Conservation (phyloP, 2,888 invertebrate species). For the Agriopis marginaria region DNA sequence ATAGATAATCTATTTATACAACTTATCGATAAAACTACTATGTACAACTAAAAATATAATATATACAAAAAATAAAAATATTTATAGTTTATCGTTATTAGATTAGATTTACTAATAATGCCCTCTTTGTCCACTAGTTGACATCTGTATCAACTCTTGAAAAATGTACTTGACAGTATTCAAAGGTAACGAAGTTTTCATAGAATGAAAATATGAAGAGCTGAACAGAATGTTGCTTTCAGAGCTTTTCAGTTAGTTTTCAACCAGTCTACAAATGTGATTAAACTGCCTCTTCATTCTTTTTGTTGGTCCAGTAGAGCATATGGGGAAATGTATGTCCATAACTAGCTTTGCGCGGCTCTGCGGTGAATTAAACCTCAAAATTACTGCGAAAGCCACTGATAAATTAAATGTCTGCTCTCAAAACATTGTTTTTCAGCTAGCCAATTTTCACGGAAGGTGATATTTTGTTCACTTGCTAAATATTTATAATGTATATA, state of each 20-base stretch:
- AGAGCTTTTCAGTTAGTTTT: slow-evolving; percentile 26
- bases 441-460: background rate
- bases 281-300: slow-evolving; percentile 22
- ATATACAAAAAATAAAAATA: too few relatives aligned
- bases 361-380: slow-evolving; percentile 2
- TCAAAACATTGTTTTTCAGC: background rate
- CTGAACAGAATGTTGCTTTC: slow-evolving; percentile 28
- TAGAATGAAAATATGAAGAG: slow-evolving; percentile 39
- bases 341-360: slow-evolving; percentile 3
- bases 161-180: slow-evolving; percentile 8
- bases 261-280: slow-evolving; percentile 30
- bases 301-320: slow-evolving; percentile 24
- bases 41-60: too few relatives aligned
- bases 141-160: background rate
- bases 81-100: too few relatives aligned
- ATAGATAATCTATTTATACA: too few relatives aligned
- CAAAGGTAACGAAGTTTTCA: slow-evolving; percentile 38
- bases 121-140: background rate
- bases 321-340: slow-evolving; percentile 4
- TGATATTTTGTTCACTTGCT: background rate
- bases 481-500: too few relatives aligned
- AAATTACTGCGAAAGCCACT: background rate
- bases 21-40: too few relatives aligned
- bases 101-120: too few relatives aligned
- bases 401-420: background rate